Evolutionary conservation across 2,797 vertebrate species (phyloP).

Genomic region (Lepilemur ruficaudatus): DNA sequence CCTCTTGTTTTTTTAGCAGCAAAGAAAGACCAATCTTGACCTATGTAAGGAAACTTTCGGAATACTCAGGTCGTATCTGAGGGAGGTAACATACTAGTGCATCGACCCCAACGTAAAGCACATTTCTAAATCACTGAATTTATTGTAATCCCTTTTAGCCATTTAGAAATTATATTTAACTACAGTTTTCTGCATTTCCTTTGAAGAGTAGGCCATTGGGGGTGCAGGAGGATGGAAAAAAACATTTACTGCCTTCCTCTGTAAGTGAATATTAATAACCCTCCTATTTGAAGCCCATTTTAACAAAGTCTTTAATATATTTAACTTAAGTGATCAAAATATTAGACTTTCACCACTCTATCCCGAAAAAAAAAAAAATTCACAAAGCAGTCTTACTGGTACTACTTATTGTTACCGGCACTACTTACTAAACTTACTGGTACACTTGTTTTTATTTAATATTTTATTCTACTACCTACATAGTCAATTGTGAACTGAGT

Average conservation of each 20-base stretch:
- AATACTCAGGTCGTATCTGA: conserved; percentile 50
- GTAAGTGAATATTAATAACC: background rate
- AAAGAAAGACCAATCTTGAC: conserved; percentile 32
- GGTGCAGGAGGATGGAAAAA: background rate
- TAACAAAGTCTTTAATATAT: background rate
- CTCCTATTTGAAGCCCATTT: background rate
- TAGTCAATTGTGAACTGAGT: background rate
- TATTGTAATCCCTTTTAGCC: background rate
- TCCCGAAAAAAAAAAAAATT: background rate
- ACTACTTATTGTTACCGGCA: background rate
- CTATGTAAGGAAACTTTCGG: conserved; percentile 11
- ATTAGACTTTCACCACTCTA: background rate
- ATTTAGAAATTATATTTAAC: background rate
- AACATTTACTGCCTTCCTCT: background rate
- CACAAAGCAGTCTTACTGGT: background rate
- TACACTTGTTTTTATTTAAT: background rate
- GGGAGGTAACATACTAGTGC: background rate
- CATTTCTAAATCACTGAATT: background rate
- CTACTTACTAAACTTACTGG: background rate
- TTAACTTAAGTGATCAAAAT: background rate
- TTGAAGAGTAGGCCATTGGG: background rate
- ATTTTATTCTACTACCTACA: background rate
- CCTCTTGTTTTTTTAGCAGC: background rate
- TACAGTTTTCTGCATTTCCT: background rate
- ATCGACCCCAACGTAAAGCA: background rate